A percentile compares a stretch with the other conserved stretches of the same genome.
Conservation (phyloP, 2,888 invertebrate genomes). For the Xestia ashworthii region DNA sequence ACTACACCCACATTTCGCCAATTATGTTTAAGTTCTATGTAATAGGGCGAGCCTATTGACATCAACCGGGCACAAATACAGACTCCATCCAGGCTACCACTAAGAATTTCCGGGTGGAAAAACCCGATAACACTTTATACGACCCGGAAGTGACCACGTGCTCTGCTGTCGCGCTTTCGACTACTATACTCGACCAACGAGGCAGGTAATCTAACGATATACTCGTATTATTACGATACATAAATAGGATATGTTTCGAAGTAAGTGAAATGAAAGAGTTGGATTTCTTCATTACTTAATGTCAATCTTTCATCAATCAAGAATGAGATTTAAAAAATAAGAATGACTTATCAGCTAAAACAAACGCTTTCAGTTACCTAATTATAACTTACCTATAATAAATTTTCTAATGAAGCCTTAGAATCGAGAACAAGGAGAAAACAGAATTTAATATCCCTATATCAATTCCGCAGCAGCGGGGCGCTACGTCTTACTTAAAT, state of each 20-base stretch:
- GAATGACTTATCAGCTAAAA: slow-evolving; percentile 11
- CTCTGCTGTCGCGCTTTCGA: too few relatives aligned
- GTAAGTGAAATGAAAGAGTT: background rate
- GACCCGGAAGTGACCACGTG: too few relatives aligned
- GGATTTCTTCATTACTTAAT: background rate
- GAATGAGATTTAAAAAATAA: background rate
- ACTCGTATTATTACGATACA: too few relatives aligned
- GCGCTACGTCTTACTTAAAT: slow-evolving; percentile 73
- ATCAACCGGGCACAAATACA: too few relatives aligned
- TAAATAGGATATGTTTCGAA: background rate
- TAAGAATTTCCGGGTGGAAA: too few relatives aligned
- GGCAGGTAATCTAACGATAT: too few relatives aligned
- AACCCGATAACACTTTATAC: too few relatives aligned
- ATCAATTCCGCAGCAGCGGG: slow-evolving; percentile 69
- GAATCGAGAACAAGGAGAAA: slow-evolving; percentile 56
- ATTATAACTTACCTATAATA: slow-evolving; percentile 53
- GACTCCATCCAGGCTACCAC: too few relatives aligned
- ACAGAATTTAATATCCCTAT: slow-evolving; percentile 71
- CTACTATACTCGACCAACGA: too few relatives aligned
- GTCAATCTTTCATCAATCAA: background rate
- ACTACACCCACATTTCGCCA: too few relatives aligned
- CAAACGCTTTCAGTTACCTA: slow-evolving; percentile 27
- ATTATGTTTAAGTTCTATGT: too few relatives aligned
- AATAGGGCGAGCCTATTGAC: too few relatives aligned
- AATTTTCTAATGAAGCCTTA: slow-evolving; percentile 55